Conservation (phyloP, 2,113 vertebrate species). For the Clinocottus analis region DNA sequence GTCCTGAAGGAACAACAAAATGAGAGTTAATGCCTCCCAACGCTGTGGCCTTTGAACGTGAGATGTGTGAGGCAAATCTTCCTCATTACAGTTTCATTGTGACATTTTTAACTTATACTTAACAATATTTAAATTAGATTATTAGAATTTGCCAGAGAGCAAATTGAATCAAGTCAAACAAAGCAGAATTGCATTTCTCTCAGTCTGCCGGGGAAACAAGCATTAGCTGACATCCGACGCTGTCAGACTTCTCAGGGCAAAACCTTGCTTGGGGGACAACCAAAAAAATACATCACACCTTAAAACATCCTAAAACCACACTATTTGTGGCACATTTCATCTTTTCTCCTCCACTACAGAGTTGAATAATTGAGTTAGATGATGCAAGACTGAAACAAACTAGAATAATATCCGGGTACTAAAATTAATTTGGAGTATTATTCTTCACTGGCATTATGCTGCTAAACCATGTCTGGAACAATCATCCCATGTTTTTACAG, state of each 20-base stretch:
- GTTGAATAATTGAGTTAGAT: background rate
- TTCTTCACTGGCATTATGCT: background rate
- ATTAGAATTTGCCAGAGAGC: slow-evolving; percentile 59
- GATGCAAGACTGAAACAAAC: background rate
- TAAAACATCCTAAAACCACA: background rate
- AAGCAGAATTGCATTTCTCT: slow-evolving; percentile 60
- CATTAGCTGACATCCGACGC: slow-evolving; percentile 20
- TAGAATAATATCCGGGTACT: background rate
- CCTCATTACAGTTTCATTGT: slow-evolving; percentile 41
- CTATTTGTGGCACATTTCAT: background rate
- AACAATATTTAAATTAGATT: slow-evolving; percentile 59
- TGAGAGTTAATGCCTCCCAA: slow-evolving; percentile 37
- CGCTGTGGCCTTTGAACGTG: slow-evolving; percentile 3
- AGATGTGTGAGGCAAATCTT: background rate
- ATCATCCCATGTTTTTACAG: background rate
- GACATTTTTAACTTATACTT: slow-evolving; percentile 66
- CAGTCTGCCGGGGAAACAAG: slow-evolving; percentile 22
- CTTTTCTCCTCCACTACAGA: background rate
- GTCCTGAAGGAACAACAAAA: slow-evolving; percentile 59
- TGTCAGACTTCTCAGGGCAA: background rate
- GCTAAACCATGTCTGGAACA: background rate
- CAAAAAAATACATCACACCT: background rate
- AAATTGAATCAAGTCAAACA: slow-evolving; percentile 68
- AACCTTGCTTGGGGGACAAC: background rate
- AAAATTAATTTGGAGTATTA: background rate